phyloP scores from a whole-genome alignment of 2,797 vertebrate genomes.

The Lepus townsendii region DNA sequence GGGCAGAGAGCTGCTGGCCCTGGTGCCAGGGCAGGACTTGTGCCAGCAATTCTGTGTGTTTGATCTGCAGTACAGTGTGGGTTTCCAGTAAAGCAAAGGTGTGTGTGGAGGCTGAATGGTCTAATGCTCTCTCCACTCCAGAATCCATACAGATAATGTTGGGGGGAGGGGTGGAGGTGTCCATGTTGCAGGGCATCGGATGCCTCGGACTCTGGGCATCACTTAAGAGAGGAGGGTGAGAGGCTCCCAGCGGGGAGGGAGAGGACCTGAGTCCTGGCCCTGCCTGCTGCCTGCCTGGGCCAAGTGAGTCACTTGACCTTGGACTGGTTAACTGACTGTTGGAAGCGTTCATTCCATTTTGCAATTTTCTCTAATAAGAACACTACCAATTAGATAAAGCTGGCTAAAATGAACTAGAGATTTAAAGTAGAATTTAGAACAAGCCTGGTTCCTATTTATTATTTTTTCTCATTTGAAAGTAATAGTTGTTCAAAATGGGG shows the following conservation, averaged over 20 bases:
- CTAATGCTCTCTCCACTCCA: not conserved
- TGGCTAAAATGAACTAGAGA: slow-evolving; percentile 30
- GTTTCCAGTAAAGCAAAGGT: slow-evolving; percentile 83
- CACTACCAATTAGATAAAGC: slow-evolving; percentile 38
- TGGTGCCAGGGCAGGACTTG: slow-evolving; percentile 67
- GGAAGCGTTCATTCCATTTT: not conserved
- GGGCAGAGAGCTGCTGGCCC: slow-evolving; percentile 75
- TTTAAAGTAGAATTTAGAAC: slow-evolving; percentile 54
- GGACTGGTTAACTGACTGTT: not conserved
- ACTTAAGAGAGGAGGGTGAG: not conserved
- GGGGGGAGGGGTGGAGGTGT: not conserved
- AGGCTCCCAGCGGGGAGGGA: not conserved
- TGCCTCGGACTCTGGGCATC: not conserved
- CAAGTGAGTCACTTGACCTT: not conserved
- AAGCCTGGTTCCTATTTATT: not conserved
- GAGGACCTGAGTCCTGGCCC: not conserved
- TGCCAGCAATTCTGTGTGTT: slow-evolving; percentile 76
- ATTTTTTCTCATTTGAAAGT: slow-evolving; percentile 53
- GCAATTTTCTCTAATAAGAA: slow-evolving; percentile 31
- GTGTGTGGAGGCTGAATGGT: not conserved
- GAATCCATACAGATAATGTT: not conserved
- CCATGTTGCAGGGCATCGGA: not conserved
- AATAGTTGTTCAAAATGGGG: slow-evolving; percentile 3
- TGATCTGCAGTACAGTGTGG: slow-evolving; percentile 79
- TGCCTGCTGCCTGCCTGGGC: not conserved